Evolutionary conservation across 92 coral and sea anemone species (phyloP).

Genomic region (Zoanthus sansibaricus): DNA sequence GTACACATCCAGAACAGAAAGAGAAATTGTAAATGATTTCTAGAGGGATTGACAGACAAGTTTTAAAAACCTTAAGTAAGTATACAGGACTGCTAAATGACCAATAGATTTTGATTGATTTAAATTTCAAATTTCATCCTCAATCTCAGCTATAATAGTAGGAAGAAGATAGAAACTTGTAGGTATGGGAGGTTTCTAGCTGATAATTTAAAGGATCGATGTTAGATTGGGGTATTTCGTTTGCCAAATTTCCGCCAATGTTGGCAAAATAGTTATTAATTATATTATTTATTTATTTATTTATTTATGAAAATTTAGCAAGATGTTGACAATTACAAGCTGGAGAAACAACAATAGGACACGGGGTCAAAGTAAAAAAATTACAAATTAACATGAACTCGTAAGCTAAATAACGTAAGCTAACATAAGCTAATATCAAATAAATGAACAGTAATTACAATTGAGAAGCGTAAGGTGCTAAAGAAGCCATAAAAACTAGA

Average conservation of each 20-base stretch:
- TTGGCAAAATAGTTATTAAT: slow-evolving; percentile 37
- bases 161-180: slow-evolving; percentile 12
- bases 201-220: slow-evolving; percentile 19
- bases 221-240: slow-evolving; percentile 21
- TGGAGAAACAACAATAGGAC: no score
- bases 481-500: no score
- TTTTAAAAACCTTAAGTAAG: slow-evolving; percentile 2
- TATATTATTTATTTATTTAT: no score
- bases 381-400: no score
- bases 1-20: slow-evolving; percentile 6
- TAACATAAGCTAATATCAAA: no score
- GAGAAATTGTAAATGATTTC: slow-evolving; percentile 9
- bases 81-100: slow-evolving; percentile 33
- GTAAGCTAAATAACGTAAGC: no score
- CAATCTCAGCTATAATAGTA: slow-evolving; percentile 31
- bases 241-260: slow-evolving; percentile 30
- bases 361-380: no score
- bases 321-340: no score
- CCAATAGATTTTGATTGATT: slow-evolving; percentile 40
- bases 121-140: slow-evolving; percentile 27
- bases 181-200: not conserved
- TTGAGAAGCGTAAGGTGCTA: no score
- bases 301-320: no score
- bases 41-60: slow-evolving; percentile 16
- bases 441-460: no score